phyloP scores from a whole-genome alignment of 2,797 vertebrate species.

The Eutrigla gurnardus region DNA sequence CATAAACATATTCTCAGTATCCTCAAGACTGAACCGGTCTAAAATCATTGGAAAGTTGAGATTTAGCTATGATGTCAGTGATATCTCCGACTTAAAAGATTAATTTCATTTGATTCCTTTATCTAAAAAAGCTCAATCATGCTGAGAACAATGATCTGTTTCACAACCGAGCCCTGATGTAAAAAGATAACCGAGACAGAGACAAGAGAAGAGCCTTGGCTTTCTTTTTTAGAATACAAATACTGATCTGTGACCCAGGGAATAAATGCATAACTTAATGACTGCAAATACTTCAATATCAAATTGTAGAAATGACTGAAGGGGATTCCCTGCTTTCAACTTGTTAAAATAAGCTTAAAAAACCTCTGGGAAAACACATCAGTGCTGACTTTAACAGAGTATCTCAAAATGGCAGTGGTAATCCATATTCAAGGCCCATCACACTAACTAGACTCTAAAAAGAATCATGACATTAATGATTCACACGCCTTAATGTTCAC shows the following conservation, averaged over 20 bases:
- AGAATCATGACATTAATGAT: conserved; percentile 31
- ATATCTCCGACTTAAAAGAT: neutral
- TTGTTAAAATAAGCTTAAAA: conserved; percentile 35
- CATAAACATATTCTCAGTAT: neutral
- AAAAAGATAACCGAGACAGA: neutral
- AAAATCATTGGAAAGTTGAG: neutral
- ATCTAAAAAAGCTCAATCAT: neutral
- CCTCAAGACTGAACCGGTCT: conserved; percentile 7
- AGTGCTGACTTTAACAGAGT: conserved; percentile 26
- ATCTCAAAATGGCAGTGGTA: conserved; percentile 18
- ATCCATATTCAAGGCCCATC: conserved; percentile 43
- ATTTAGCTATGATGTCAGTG: conserved; percentile 3
- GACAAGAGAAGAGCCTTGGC: neutral
- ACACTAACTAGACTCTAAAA: conserved; percentile 45
- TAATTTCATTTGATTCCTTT: neutral
- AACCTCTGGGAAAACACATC: conserved; percentile 14
- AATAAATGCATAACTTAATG: neutral
- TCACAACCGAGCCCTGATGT: neutral
- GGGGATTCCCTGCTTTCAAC: neutral
- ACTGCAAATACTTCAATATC: neutral
- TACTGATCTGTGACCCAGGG: conserved; percentile 5
- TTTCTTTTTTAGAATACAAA: conserved; percentile 5
- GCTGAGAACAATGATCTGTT: conserved; percentile 12
- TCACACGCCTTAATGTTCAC: conserved; percentile 17
- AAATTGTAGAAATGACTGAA: neutral